These are phyloP conservation scores for Candidula unifasciata DNA, from an alignment of 2,888 invertebrate species.

Conservation along the genomic window DNA sequence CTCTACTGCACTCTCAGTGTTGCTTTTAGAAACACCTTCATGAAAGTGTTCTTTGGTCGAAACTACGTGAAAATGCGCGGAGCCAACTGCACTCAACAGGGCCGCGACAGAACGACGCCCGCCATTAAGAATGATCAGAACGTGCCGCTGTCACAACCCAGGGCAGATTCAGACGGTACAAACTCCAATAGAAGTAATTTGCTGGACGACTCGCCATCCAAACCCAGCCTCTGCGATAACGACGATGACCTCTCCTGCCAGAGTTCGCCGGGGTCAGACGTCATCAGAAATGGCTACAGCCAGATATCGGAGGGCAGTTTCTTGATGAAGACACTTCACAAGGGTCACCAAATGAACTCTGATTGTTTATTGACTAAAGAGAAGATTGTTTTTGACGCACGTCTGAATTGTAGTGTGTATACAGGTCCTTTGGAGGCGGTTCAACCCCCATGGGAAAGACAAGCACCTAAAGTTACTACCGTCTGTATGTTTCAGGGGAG, in stretches of 20 bases:
- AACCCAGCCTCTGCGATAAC: not conserved
- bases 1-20: slow-evolving; percentile 75
- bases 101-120: not conserved
- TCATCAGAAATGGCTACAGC: not conserved
- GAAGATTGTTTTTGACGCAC: not conserved
- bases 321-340: not conserved
- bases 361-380: not conserved
- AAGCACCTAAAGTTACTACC: not conserved
- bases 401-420: slow-evolving; percentile 9
- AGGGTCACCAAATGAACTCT: not conserved
- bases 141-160: not conserved
- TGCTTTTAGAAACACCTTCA: slow-evolving; percentile 72
- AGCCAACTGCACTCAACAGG: slow-evolving; percentile 9
- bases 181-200: not conserved
- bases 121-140: not conserved
- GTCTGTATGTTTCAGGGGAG: not conserved
- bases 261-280: not conserved
- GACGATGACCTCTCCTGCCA: not conserved
- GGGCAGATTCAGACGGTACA: not conserved
- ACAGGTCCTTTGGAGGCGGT: not conserved
- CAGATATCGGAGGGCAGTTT: not conserved
- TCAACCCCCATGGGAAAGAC: not conserved
- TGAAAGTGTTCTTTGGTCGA: slow-evolving; percentile 48
- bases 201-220: not conserved
- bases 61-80: slow-evolving; percentile 25